Conservation (phyloP, 2,797 vertebrate genomes). For the Myripristis jacobus region DNA sequence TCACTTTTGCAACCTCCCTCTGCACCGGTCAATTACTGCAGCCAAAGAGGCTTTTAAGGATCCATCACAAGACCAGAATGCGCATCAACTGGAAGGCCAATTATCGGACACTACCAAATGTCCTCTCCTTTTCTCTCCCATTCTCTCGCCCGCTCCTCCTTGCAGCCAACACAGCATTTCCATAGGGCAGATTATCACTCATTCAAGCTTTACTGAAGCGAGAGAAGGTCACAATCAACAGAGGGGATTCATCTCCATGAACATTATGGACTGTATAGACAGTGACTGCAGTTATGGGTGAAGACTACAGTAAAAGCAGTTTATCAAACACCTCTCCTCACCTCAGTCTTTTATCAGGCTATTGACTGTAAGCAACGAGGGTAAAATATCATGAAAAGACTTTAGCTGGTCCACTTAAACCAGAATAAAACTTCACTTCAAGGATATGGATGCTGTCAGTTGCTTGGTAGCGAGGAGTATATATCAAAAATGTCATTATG, state of each 20-base stretch:
- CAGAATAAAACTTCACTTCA: constrained; percentile 48
- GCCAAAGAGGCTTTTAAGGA: constrained; percentile 66
- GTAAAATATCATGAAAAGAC: constrained; percentile 27
- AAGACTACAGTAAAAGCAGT: constrained; percentile 11
- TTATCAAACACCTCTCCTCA: not conserved
- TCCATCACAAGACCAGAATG: constrained; percentile 45
- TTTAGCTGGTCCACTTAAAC: constrained; percentile 24
- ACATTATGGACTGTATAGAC: constrained; percentile 12
- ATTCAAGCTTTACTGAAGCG: constrained; percentile 41
- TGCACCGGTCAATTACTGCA: constrained; percentile 56
- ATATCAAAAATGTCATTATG: constrained; percentile 26
- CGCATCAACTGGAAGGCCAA: constrained; percentile 43
- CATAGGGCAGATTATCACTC: constrained; percentile 36
- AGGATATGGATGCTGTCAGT: constrained; percentile 27
- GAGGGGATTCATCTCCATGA: constrained; percentile 37
- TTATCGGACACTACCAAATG: constrained; percentile 49
- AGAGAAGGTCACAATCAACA: constrained; percentile 54
- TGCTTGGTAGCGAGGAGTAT: constrained; percentile 48
- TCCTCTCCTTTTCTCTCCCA: constrained; percentile 3
- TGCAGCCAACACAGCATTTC: constrained; percentile 9
- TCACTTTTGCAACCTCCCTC: constrained; percentile 29
- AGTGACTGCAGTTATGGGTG: not conserved
- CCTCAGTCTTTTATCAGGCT: constrained; percentile 29
- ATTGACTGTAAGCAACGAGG: constrained; percentile 44
- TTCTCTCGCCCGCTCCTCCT: not conserved